A percentile compares a stretch with the other conserved stretches of the same genome.
These are phyloP conservation scores for Steatornis caripensis DNA, from an alignment of 2,113 vertebrate species.

Conservation along the genomic window DNA sequence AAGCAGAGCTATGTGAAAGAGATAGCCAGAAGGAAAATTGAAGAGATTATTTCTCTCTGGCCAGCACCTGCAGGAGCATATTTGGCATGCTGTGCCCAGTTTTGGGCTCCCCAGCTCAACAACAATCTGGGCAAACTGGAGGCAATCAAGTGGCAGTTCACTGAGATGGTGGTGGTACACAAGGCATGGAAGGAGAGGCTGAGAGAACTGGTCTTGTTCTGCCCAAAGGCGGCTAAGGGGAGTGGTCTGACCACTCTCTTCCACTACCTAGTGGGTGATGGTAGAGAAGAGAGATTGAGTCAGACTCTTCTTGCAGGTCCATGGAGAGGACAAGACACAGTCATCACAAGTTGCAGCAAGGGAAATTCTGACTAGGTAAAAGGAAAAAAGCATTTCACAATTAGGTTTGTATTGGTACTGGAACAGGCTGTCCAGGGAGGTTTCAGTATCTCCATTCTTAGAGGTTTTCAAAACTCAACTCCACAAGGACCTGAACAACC, in stretches of 20 bases:
- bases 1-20: not conserved
- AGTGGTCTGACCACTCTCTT: not conserved
- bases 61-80: not conserved
- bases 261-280: not conserved
- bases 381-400: not conserved
- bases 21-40: not conserved
- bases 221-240: not conserved
- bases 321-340: not conserved
- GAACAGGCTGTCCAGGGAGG: not conserved
- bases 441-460: not conserved
- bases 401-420: not conserved
- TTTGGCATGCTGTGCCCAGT: not conserved
- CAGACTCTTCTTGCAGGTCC: not conserved
- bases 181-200: too few species aligned
- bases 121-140: too few species aligned
- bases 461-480: too few species aligned
- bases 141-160: too few species aligned
- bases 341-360: not conserved
- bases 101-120: too few species aligned
- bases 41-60: not conserved
- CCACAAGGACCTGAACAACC: not conserved
- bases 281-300: not conserved
- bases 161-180: too few species aligned
- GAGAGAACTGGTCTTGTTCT: too few species aligned
- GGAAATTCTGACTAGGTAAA: not conserved